Evolutionary conservation across 2,888 invertebrate genomes (phyloP), one percentile per base, ranked within the genome.

Genomic region (Pandemis heparana): DNA sequence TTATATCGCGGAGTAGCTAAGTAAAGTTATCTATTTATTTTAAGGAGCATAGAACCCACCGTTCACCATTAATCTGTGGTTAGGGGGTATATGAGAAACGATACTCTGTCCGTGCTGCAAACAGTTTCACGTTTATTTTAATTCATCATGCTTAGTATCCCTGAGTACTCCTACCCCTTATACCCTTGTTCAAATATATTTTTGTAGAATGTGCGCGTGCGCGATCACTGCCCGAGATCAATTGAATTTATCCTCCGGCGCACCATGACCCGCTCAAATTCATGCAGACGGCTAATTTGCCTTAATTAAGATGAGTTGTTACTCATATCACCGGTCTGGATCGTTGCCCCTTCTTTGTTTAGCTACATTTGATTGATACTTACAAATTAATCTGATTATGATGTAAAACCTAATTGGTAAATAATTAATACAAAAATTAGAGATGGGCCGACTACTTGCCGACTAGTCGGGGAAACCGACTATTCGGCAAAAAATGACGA

Each of bases 271-370:
- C 43, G 59, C 32, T 65, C 51, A 53, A 64, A 70, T 65, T 65
- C 73, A 69, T 69, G 41, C 70, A 71, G 64, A 41, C 71, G 48
- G 51, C 48, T 51, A 67, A 73, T 66, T 61, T 23, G 71, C 56
- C 7, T 61, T 62, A 61, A 74, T 73, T 75, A 73, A 71, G 67
- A 70, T 61, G 51, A 51, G 68, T 74, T 70, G 68, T 74, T 70
- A 75, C 77, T 67, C 75, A 71, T 63, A 53, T 23, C 63, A 18
- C 6, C 48, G 14, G 18, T 23, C 43, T 59, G 68, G 69, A 70
- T 71, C 77, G 63, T 66, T 77, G 72, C 71, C 72, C 75, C 61
- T 60, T 32, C 70, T 71, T 65, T 71, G 70, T 75, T 60, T 69
- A 32, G 23, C 23, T 32, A 53, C 41, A 32, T 32, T 41, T 41